phyloP scores from a whole-genome alignment of 2,888 invertebrate species.

The Cistogaster globosa region DNA sequence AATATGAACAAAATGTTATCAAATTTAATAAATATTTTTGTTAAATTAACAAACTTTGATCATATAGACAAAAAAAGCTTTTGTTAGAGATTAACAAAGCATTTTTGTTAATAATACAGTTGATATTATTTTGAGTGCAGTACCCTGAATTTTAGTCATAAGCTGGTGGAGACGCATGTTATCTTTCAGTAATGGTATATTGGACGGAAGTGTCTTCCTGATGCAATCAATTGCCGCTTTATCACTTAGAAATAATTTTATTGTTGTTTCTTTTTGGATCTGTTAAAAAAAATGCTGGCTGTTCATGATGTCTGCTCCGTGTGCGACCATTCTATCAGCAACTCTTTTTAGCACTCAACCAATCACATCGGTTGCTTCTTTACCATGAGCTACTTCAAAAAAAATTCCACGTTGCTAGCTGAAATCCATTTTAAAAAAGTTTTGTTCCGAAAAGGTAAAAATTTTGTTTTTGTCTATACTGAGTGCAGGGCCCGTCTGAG shows the following conservation, averaged over 20 bases:
- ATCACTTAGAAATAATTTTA: conserved; percentile 54
- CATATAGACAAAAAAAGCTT: no score
- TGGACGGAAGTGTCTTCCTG: conserved; percentile 51
- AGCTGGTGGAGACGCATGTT: conserved; percentile 54
- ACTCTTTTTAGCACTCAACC: conserved; percentile 39
- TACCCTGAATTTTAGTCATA: conserved; percentile 54
- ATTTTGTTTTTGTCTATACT: conserved; percentile 42
- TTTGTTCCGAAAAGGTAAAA: conserved; percentile 46
- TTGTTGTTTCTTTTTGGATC: conserved; percentile 54
- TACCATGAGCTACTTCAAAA: conserved; percentile 44
- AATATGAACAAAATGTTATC: no score
- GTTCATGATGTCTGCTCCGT: conserved; percentile 50
- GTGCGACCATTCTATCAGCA: conserved; percentile 47
- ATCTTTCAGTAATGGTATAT: conserved; percentile 56
- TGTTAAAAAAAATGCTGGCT: conserved; percentile 52
- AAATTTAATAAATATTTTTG: no score
- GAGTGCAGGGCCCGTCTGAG: conserved; percentile 53
- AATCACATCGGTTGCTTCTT: conserved; percentile 46
- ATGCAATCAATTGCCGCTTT: conserved; percentile 51
- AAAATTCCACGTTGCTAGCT: conserved; percentile 51
- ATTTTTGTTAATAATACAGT: no score
- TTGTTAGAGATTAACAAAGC: no score
- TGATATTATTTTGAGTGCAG: no score
- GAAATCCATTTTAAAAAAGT: conserved; percentile 48
- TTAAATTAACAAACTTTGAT: no score